Percentiles rank a stretch among this genome's conserved stretches.
Evolutionary conservation across 2,797 vertebrate genomes (phyloP).

Genomic region (Geotrypetes seraphini): DNA sequence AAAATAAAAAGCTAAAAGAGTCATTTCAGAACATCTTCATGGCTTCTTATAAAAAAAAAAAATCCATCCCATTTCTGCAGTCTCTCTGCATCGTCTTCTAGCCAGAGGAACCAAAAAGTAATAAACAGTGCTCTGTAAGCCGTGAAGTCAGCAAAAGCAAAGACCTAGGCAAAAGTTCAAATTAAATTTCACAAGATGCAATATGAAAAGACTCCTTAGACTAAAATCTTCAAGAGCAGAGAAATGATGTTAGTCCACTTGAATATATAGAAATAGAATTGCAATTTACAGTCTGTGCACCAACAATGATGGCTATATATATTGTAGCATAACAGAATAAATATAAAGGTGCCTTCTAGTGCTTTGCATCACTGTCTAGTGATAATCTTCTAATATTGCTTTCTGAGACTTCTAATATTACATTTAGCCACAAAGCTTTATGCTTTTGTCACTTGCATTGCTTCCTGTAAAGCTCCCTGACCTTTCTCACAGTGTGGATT

Average conservation of each 20-base stretch:
- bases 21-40: too few species aligned
- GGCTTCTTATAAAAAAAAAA: not conserved
- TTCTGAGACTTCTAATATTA: not conserved
- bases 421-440: not conserved
- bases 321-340: not conserved
- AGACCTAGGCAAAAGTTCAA: conserved; percentile 4
- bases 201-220: too few species aligned
- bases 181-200: conserved; percentile 13
- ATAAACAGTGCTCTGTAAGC: rapidly evolving
- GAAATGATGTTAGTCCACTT: not conserved
- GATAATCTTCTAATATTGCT: too few species aligned
- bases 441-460: not conserved
- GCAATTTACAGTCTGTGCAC: not conserved
- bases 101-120: conserved; percentile 11
- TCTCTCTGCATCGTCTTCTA: conserved; percentile 6
- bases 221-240: not conserved
- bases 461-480: conserved; percentile 1
- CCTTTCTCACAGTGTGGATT: conserved; percentile 2
- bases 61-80: not conserved
- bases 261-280: too few species aligned
- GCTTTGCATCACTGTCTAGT: too few species aligned
- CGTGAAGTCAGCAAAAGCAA: conserved; percentile 9
- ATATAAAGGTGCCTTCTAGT: not conserved
- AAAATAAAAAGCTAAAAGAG: too few species aligned
- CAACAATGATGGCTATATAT: not conserved